A percentile compares a stretch with the other conserved stretches of the same genome.
phyloP scores from a whole-genome alignment of 2,888 invertebrate genomes.

The Orgyia antiqua region DNA sequence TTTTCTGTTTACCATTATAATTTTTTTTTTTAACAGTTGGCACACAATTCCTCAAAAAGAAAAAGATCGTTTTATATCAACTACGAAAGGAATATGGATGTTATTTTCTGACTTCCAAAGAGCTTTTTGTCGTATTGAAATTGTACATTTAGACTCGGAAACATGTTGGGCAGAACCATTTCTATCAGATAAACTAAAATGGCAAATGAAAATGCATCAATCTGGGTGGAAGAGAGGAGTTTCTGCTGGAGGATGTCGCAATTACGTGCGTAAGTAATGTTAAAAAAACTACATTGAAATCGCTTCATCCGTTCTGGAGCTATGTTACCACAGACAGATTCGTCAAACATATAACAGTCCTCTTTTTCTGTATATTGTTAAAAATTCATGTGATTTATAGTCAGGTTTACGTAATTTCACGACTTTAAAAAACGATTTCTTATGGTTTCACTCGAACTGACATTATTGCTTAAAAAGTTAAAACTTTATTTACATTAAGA shows the following conservation, averaged over 20 bases:
- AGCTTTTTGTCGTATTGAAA: slow-evolving; percentile 89
- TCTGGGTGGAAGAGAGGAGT: slow-evolving; percentile 93
- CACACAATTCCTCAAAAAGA: slow-evolving; percentile 85
- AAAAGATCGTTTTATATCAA: slow-evolving; percentile 83
- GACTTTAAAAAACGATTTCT: no score
- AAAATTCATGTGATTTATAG: no score
- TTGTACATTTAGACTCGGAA: slow-evolving; percentile 91
- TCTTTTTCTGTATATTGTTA: no score
- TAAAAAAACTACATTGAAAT: no score
- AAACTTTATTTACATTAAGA: no score
- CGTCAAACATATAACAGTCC: no score
- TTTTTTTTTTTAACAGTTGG: slow-evolving; percentile 76
- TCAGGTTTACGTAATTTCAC: no score
- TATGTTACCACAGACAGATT: no score
- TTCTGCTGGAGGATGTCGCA: slow-evolving; percentile 93
- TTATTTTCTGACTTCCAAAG: slow-evolving; percentile 89
- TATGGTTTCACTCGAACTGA: no score
- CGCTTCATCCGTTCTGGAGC: no score
- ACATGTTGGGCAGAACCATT: slow-evolving; percentile 91
- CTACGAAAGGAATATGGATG: slow-evolving; percentile 90
- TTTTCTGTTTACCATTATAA: no score
- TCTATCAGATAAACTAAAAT: slow-evolving; percentile 84
- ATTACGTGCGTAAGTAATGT: slow-evolving; percentile 82
- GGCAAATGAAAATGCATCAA: slow-evolving; percentile 93
- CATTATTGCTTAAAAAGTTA: no score